phyloP scores from a whole-genome alignment of 1,140 invertebrate species.

The Leptinotarsa undecemlineata region DNA sequence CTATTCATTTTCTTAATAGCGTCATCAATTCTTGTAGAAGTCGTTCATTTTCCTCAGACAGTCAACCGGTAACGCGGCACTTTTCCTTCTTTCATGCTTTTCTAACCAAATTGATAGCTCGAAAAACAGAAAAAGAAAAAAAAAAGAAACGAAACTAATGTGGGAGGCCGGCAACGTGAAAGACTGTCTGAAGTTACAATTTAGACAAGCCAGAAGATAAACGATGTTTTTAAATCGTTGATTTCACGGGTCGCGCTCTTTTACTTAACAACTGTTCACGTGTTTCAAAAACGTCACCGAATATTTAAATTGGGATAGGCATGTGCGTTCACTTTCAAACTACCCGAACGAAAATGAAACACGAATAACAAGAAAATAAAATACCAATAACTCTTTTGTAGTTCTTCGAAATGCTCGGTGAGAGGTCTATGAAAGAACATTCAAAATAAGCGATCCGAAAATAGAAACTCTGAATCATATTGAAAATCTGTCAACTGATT shows the following conservation, averaged over 20 bases:
- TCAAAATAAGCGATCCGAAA: too few species aligned
- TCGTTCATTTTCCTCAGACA: too few species aligned
- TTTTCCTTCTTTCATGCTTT: not conserved
- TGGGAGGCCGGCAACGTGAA: slow-evolving; percentile 12
- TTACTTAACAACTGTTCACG: slow-evolving; percentile 14
- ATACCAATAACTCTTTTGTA: too few species aligned
- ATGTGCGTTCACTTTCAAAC: not conserved
- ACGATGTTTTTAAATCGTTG: slow-evolving; percentile 19
- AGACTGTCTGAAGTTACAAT: slow-evolving; percentile 16
- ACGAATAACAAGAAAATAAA: too few species aligned
- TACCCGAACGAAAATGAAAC: too few species aligned
- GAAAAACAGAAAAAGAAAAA: not conserved
- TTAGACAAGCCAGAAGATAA: slow-evolving; percentile 13
- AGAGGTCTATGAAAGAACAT: too few species aligned
- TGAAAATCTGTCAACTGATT: too few species aligned
- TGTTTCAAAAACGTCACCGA: slow-evolving; percentile 11
- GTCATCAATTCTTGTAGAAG: too few species aligned
- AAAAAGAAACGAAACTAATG: slow-evolving; percentile 8
- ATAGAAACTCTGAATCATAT: too few species aligned
- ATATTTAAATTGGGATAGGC: slow-evolving; percentile 5
- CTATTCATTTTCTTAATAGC: too few species aligned
- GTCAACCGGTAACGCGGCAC: too few species aligned
- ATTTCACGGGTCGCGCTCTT: slow-evolving; percentile 17
- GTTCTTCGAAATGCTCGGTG: too few species aligned
- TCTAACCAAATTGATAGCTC: slow-evolving; percentile 1